Conservation (phyloP, 2,888 invertebrate species). For the Apamea monoglypha region DNA sequence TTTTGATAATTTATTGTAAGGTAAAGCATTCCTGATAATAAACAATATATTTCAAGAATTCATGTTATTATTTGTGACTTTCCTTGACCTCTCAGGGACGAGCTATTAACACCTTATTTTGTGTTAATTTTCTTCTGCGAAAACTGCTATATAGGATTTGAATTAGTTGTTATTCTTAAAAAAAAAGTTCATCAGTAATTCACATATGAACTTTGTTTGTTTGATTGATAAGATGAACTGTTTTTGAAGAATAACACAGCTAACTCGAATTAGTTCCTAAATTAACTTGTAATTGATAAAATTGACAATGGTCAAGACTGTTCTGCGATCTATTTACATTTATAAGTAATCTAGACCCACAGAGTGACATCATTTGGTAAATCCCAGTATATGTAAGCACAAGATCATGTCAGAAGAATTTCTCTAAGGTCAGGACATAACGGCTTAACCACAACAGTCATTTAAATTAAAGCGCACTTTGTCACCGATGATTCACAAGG, state of each 20-base stretch:
- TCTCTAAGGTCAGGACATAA: slow-evolving; percentile 27
- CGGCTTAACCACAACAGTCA: slow-evolving; percentile 3
- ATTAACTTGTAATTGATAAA: neutral
- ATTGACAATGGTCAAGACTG: neutral
- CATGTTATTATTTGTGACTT: neutral
- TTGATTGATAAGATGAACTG: neutral
- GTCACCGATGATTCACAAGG: slow-evolving; percentile 48
- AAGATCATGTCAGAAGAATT: slow-evolving; percentile 1
- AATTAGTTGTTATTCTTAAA: neutral
- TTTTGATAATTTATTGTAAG: slow-evolving; percentile 1
- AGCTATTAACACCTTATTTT: neutral
- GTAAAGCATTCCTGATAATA: neutral
- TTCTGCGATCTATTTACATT: neutral
- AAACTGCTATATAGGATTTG: neutral
- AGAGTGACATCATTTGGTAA: slow-evolving; percentile 38
- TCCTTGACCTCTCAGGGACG: neutral
- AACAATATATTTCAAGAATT: neutral
- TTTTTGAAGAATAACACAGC: neutral
- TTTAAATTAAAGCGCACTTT: slow-evolving; percentile 23
- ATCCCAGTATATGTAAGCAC: slow-evolving; percentile 9
- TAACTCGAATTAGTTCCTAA: neutral
- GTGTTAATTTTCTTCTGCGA: neutral
- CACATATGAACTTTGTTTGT: neutral
- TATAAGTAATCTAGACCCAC: neutral
- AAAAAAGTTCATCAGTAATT: neutral